phyloP scores from a whole-genome alignment of 2,888 invertebrate genomes.

The Hipparchia sbordonii region DNA sequence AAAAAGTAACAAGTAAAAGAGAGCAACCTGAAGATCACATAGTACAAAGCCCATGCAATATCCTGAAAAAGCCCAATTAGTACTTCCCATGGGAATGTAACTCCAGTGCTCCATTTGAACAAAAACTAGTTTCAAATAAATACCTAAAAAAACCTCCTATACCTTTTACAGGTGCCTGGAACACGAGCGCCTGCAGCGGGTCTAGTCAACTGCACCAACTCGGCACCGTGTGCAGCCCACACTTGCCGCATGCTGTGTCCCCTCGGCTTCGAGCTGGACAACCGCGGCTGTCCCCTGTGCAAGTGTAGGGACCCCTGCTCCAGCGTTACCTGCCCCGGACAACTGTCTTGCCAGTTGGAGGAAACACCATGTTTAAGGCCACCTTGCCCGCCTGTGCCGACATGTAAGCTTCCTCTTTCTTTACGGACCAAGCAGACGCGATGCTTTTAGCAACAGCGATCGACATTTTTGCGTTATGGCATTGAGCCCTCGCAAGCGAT shows the following conservation, averaged over 20 bases:
- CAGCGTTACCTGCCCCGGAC: conserved; percentile 88
- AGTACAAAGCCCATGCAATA: too few species aligned
- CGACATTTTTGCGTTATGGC: too few species aligned
- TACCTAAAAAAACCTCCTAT: too few species aligned
- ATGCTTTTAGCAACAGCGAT: too few species aligned
- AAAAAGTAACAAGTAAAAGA: too few species aligned
- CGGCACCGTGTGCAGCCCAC: conserved; percentile 88
- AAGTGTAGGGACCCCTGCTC: conserved; percentile 92
- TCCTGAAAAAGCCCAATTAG: too few species aligned
- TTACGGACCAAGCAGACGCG: too few species aligned
- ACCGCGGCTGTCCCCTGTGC: conserved; percentile 89
- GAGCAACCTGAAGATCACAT: too few species aligned
- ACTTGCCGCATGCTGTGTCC: conserved; percentile 94
- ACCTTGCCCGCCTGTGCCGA: conserved; percentile 93
- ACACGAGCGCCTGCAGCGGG: conserved; percentile 86
- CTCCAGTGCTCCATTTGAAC: too few species aligned
- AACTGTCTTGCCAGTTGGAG: conserved; percentile 89
- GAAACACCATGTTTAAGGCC: conserved; percentile 90
- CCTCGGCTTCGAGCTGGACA: conserved; percentile 88
- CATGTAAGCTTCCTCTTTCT: conserved; percentile 79
- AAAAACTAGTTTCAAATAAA: too few species aligned
- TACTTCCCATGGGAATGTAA: too few species aligned
- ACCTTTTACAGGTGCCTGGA: conserved; percentile 80
- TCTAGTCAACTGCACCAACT: conserved; percentile 87
- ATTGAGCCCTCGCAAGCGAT: too few species aligned